Evolutionary conservation across 2,888 invertebrate species (phyloP), one percentile per base, ranked within the genome.

Genomic region (Melieria omissa): DNA sequence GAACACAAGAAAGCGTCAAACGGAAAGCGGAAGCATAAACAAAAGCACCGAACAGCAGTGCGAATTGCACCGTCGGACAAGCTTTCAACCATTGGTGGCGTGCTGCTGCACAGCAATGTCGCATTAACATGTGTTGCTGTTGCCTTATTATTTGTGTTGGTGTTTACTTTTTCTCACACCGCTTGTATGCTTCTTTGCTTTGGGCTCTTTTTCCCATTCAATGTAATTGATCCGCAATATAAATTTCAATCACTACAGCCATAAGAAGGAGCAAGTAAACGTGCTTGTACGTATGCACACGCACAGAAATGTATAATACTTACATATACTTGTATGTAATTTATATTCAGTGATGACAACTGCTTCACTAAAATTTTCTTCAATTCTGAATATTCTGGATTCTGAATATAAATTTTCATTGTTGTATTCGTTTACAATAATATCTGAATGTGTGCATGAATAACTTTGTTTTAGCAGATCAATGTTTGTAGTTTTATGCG

Each of bases 41-140:
- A 29, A 29, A 29, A 29, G 29, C 29, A 29, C 29, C 29, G 29
- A 29, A 29, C 29, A 29, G 29, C 29, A 29, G 29, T 29, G 29
- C 29, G 29, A 29, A 29, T 29, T 29, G 29, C 29, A 29, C 2
- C 29, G 29, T 2, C 29, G 1, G 29, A 29, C 29, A 29, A 29
- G 29, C 29, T 29, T 29, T 2, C 29, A 29, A 29, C 29, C 29
- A 29, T 29, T 29, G 29, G n/a, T 44, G 62, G 62, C 63, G 52
- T 62, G 62, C 58, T 45, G 47, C 16, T n/a, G 47, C 61, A 60
- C 47, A 49, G 46, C 44, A 10, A 10, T 16, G 58, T 52, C 65
- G 73, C 70, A 71, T 71, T 71, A 73, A 70, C 73, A 70, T 73
- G 55, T 73, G 67, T 45, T 54, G 14, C 62, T 64, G 14, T 29